A percentile compares a stretch with the other conserved stretches of the same genome.
These are phyloP conservation scores for Meghimatium bilineatum DNA, from an alignment of 2,888 invertebrate species.

Conservation along the genomic window DNA sequence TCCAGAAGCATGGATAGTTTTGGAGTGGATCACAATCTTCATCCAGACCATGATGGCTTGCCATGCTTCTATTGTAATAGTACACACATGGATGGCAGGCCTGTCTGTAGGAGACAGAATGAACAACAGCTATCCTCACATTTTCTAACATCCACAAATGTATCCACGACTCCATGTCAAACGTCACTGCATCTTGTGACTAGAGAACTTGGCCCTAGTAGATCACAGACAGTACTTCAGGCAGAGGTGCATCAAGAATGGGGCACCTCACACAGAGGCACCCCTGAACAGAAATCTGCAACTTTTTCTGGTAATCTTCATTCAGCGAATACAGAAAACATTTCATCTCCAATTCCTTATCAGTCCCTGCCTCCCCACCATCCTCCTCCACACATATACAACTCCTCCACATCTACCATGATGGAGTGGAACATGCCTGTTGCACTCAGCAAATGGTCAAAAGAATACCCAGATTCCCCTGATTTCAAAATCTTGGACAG, in stretches of 20 bases:
- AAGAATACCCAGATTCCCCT: neutral
- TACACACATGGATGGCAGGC: constrained; percentile 37
- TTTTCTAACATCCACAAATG: neutral
- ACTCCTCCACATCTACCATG: neutral
- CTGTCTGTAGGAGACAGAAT: constrained; percentile 19
- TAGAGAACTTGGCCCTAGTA: constrained; percentile 51
- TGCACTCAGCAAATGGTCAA: constrained; percentile 15
- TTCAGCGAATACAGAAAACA: constrained; percentile 6
- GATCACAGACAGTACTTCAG: constrained; percentile 67
- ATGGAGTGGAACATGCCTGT: constrained; percentile 23
- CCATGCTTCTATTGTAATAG: constrained; percentile 48
- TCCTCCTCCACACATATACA: constrained; percentile 18
- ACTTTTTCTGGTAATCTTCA: constrained; percentile 28
- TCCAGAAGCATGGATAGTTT: constrained; percentile 49
- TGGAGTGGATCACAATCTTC: constrained; percentile 24
- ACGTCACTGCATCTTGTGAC: neutral
- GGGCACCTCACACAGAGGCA: constrained; percentile 53
- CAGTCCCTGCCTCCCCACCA: constrained; percentile 36
- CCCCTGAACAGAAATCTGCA: constrained; percentile 34
- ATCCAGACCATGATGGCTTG: constrained; percentile 33
- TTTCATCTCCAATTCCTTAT: neutral
- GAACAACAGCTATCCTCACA: neutral
- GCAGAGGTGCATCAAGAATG: constrained; percentile 72
- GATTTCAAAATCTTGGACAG: neutral
- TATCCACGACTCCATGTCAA: neutral